phyloP scores from a whole-genome alignment of 2,113 vertebrate genomes.

The Neotoma lepida region DNA sequence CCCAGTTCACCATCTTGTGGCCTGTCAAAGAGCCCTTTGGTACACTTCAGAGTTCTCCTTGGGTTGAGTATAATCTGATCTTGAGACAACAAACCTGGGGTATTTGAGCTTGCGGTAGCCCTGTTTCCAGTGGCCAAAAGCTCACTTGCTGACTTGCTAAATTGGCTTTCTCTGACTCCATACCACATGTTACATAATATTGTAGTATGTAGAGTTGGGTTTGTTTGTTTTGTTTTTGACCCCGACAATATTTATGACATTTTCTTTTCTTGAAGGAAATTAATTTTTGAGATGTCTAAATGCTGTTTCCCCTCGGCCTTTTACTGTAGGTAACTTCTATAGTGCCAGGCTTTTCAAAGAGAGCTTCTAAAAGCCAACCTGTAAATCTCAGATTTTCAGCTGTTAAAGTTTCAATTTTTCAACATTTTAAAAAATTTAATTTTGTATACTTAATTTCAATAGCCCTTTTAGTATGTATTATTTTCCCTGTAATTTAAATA shows the following conservation, averaged over 20 bases:
- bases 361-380: constrained; percentile 25
- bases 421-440: constrained; percentile 6
- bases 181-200: constrained; percentile 42
- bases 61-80: not conserved
- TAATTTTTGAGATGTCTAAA: constrained; percentile 43
- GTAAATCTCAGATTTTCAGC: not conserved
- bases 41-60: not conserved
- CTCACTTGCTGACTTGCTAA: constrained; percentile 44
- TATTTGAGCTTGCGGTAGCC: constrained; percentile 23
- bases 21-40: not conserved
- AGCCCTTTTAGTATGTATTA: not conserved
- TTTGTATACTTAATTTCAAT: constrained; percentile 21
- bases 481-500: constrained; percentile 31
- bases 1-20: not conserved
- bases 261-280: constrained; percentile 15
- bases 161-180: constrained; percentile 28
- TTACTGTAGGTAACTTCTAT: constrained; percentile 18
- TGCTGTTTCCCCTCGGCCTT: not conserved
- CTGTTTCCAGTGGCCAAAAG: not conserved
- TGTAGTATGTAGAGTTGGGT: not conserved
- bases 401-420: not conserved
- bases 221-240: not conserved
- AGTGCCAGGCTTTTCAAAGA: not conserved
- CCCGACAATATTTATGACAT: constrained; percentile 33
- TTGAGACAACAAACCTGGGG: not conserved